Conservation (phyloP, 2,797 vertebrate genomes). For the Potorous gilbertii region DNA sequence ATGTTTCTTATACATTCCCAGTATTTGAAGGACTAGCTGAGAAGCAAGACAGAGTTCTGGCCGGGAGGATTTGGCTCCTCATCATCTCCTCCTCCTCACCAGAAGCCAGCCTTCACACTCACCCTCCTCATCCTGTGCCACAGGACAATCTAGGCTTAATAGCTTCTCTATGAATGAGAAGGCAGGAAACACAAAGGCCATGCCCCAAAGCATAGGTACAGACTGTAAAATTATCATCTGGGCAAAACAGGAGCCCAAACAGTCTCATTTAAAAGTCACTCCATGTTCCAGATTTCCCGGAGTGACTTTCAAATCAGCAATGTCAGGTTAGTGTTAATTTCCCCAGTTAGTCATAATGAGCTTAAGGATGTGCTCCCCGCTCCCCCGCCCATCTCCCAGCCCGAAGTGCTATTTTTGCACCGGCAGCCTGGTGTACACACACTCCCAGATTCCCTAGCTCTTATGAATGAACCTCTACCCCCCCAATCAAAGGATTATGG, state of each 20-base stretch:
- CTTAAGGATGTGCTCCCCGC: not conserved
- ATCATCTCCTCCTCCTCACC: not conserved
- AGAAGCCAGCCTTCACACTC: not conserved
- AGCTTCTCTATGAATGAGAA: not conserved
- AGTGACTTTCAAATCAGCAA: not conserved
- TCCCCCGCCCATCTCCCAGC: not conserved
- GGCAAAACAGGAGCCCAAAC: not conserved
- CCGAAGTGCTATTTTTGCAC: not conserved
- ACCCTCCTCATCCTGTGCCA: not conserved
- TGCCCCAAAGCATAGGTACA: not conserved
- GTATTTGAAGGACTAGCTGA: not conserved
- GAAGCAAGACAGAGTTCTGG: not conserved
- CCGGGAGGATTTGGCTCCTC: not conserved
- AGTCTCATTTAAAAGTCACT: not conserved
- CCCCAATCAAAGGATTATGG: not conserved
- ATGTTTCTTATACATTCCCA: not conserved
- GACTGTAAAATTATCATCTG: not conserved
- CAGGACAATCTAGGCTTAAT: not conserved
- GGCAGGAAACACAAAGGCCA: not conserved
- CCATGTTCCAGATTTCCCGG: not conserved
- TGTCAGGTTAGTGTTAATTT: not conserved
- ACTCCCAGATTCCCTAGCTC: not conserved
- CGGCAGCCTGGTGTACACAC: not conserved
- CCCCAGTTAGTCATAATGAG: not conserved
- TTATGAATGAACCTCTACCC: not conserved